Evolutionary conservation across 1,140 invertebrate species (phyloP), one percentile per base, ranked within the genome.

Genomic region (Bombus cullumanus): DNA sequence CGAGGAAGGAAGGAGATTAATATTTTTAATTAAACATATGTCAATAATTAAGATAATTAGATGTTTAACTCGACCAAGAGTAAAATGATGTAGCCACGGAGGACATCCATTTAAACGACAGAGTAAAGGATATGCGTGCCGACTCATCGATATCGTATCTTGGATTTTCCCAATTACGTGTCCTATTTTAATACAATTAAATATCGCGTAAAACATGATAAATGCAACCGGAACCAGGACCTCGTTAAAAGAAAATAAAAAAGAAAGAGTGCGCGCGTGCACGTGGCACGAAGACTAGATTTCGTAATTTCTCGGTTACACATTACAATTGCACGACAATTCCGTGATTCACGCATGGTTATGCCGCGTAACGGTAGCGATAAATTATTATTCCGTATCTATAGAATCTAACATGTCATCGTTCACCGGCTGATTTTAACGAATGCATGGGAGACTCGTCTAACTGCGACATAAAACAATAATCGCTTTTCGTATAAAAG

Each of bases 341-440:
- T 89, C 81, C 68, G 81, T 90, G 87, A 90, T 89, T 90, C 89
- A 89, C 78, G 81, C 73, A 39, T 86, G 85, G 57, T 84, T 89
- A 84, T 87, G 85, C 81, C 69, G 81, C 84, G 77, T 89, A 90
- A 89, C 88, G 73, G 53, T 86, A 75, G 77, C 57, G 37, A 83
- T 89, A 86, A 89, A 84, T 87, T 83, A 83, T 83, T 66, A 80
- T 68, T 39, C 37, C 28, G 31, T 28, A 47, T 34, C 31, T 47
- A 43, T 22, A 41, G 39, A 68, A 84, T 78, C 64, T 71, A 22
- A 8, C 78, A 71, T 84, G 71, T 84, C 64, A 85, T 85, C 57
- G 57, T 53, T 85, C 28, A 9, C 64, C 57, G 6, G n/a, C 12
- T 43, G 22, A 69, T 77, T 53, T 77, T 43, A 79, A 75, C 57